Evolutionary conservation across 2,113 vertebrate species (phyloP).

Genomic region (Pelusios castaneus): DNA sequence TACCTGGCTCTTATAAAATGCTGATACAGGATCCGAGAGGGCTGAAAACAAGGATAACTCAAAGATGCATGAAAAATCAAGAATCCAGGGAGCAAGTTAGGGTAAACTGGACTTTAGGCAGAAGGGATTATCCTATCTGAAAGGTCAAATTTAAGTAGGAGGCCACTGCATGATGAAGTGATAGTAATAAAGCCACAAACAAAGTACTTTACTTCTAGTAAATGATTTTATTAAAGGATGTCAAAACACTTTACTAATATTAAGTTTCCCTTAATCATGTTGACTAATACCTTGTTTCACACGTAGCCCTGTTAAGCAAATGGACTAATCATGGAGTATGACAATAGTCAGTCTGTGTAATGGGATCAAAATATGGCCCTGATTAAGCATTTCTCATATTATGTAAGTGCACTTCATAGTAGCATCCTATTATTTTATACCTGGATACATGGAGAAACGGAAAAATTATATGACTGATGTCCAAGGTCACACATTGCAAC

Average conservation of each 20-base stretch:
- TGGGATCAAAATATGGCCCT: neutral
- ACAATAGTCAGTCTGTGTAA: neutral
- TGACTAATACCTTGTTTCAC: neutral
- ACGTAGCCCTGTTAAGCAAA: neutral
- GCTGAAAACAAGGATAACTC: slow-evolving; percentile 19
- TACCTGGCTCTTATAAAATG: slow-evolving; percentile 54
- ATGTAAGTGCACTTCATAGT: neutral
- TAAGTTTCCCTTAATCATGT: neutral
- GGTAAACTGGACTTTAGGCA: neutral
- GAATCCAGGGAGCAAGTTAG: neutral
- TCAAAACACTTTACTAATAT: neutral
- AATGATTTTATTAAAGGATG: neutral
- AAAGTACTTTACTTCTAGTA: neutral
- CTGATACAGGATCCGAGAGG: slow-evolving; percentile 38
- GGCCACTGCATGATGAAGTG: neutral
- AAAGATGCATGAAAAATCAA: neutral
- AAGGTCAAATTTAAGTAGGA: slow-evolving; percentile 17
- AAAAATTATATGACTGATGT: neutral
- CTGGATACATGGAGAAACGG: neutral
- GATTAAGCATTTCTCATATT: neutral
- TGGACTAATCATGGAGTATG: neutral
- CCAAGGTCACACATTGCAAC: neutral
- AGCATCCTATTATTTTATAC: neutral
- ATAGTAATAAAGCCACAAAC: neutral
- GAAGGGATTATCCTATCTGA: slow-evolving; percentile 40